Evolutionary conservation across 2,113 vertebrate genomes (phyloP), one percentile per base, ranked within the genome.

Genomic region (Prietella phreatophila): DNA sequence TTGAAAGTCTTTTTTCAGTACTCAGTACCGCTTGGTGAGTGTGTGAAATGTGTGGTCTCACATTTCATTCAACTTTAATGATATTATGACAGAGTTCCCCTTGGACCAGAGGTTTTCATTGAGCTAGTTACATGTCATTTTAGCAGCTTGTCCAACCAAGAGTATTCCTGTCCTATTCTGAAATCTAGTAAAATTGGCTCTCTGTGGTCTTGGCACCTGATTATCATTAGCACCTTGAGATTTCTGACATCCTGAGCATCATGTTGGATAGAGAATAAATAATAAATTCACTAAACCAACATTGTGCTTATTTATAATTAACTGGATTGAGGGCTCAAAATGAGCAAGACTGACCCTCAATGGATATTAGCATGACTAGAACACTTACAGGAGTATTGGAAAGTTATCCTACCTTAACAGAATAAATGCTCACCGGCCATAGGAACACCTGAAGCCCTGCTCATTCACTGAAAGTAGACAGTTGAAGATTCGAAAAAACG

Each of bases 21-120:
- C 30, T 27, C 55, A 39, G 19, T 81, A 36, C 79, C 19, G 13
- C 79, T 36, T 82, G 55, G 79, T 36, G 50, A 81, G 80, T 61
- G 80, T 82, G 80, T 36, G 39, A 82, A 39, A 81, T 81, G 55
- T 36, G 55, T 15, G 56, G 30, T 33, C 55, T 81, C 55, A 30
- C 82, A 65, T 84, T 69, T 30, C 30, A 84, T 71, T 84, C 50
- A 71, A 15, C 19, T 53, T 71, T 71, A 69, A 53, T 69, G 83
- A 84, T 71, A 20, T 67, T 69, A 71, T 50, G n/a, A 84, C 82
- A 1, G 19, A 83, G 63, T 69, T 84, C 47, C 27, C 25, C 39
- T 30, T 50, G 22, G 61, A 83, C 61, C 60, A 47, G 27, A 30
- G 63, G 83, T 84, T 67, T 84, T 53, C n/a, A 30, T 19, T 55